Percentiles rank a stretch among this genome's conserved stretches.
These are phyloP conservation scores for Valencia hispanica DNA, from an alignment of 2,797 vertebrate genomes.

Conservation along the genomic window DNA sequence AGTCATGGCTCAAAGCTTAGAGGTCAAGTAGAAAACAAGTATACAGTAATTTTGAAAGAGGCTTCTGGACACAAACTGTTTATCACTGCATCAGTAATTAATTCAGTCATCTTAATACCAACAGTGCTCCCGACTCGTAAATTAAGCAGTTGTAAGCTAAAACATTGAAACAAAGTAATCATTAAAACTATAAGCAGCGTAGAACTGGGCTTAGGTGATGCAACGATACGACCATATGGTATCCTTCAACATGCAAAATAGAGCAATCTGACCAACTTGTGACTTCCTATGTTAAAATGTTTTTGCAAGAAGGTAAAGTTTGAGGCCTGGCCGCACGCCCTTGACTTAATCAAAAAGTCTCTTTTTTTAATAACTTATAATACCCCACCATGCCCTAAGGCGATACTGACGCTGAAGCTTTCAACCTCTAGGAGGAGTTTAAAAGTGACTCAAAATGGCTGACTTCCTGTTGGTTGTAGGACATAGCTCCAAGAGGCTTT, in stretches of 20 bases:
- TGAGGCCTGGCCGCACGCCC: neutral
- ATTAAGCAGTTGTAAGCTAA: conserved; percentile 34
- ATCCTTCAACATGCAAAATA: neutral
- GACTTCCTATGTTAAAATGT: neutral
- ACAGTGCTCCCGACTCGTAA: conserved; percentile 31
- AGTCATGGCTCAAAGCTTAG: neutral
- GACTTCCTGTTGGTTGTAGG: neutral
- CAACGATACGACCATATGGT: neutral
- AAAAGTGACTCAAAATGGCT: neutral
- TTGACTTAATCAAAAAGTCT: neutral
- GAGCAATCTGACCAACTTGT: neutral
- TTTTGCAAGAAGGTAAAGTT: neutral
- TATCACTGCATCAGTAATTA: conserved; percentile 10
- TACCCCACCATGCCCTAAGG: neutral
- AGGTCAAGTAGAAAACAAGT: neutral
- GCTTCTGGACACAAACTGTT: conserved; percentile 3
- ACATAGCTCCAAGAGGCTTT: too few relatives aligned
- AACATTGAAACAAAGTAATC: conserved; percentile 38
- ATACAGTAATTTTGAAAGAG: conserved; percentile 1
- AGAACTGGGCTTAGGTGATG: neutral
- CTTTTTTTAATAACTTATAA: neutral
- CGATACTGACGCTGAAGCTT: neutral
- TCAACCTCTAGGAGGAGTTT: neutral
- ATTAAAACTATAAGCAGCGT: conserved; percentile 9
- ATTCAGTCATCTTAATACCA: conserved; percentile 33